Evolutionary conservation across 2,888 invertebrate species (phyloP).

Genomic region (Buathra laborator): DNA sequence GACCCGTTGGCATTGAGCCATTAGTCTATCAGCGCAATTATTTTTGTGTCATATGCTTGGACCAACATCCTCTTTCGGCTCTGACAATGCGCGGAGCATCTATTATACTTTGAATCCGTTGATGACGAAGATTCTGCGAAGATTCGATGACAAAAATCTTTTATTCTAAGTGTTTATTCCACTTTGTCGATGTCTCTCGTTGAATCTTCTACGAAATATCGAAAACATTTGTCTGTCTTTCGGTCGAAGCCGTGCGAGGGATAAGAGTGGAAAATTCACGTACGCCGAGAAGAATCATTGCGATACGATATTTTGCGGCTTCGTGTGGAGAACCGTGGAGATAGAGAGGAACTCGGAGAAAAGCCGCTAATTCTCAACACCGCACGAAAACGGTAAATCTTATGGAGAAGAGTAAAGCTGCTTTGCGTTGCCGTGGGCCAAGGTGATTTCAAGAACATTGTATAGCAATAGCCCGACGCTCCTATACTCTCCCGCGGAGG

Average conservation of each 20-base stretch:
- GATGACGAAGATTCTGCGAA: background rate
- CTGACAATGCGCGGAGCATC: slow-evolving; percentile 13
- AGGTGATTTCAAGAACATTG: slow-evolving; percentile 68
- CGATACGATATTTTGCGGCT: slow-evolving; percentile 56
- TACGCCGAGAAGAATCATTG: slow-evolving; percentile 32
- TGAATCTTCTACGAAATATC: slow-evolving; percentile 1
- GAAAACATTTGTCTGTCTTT: slow-evolving; percentile 34
- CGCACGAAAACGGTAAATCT: slow-evolving; percentile 67
- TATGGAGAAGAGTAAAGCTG: slow-evolving; percentile 66
- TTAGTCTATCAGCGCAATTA: slow-evolving; percentile 81
- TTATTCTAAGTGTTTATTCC: no score
- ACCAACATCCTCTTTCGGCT: slow-evolving; percentile 38
- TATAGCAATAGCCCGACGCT: slow-evolving; percentile 64
- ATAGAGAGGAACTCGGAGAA: slow-evolving; percentile 27
- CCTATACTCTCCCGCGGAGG: background rate
- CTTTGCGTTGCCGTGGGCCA: slow-evolving; percentile 53
- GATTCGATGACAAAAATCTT: no score
- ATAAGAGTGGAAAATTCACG: slow-evolving; percentile 1
- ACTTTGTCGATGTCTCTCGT: background rate
- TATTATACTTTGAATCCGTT: background rate
- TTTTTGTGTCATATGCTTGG: slow-evolving; percentile 74
- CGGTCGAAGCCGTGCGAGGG: background rate
- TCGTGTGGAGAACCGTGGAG: slow-evolving; percentile 9
- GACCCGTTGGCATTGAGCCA: slow-evolving; percentile 77
- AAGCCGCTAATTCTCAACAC: slow-evolving; percentile 66